Conservation (phyloP, 2,797 vertebrate species). For the Phrynocephalus guinanensis region DNA sequence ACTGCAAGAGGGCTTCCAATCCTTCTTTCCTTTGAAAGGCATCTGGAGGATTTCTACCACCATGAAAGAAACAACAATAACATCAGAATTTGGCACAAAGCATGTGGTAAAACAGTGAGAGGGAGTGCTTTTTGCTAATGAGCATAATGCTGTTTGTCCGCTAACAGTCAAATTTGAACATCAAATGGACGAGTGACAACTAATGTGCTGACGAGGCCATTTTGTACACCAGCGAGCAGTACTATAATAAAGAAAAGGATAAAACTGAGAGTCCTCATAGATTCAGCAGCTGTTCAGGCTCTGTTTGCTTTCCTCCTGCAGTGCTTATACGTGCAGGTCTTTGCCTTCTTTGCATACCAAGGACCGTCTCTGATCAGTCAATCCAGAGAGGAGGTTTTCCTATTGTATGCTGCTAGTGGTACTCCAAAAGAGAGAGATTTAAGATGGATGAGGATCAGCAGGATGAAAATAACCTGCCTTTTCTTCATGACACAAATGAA, state of each 20-base stretch:
- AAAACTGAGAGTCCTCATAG: slow-evolving; percentile 49
- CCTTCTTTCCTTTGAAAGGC: background rate
- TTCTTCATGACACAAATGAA: slow-evolving; percentile 30
- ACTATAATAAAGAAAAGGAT: background rate
- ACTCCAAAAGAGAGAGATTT: slow-evolving; percentile 48
- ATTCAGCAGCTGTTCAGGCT: slow-evolving; percentile 16
- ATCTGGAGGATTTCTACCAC: background rate
- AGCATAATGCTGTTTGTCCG: background rate
- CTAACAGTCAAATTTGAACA: background rate
- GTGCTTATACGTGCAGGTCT: slow-evolving; percentile 31
- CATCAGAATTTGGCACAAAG: background rate
- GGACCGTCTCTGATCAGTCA: slow-evolving; percentile 38
- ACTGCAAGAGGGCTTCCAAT: background rate
- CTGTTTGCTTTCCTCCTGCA: slow-evolving; percentile 51
- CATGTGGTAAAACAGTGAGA: background rate
- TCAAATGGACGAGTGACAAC: slow-evolving; percentile 38
- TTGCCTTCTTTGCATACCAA: slow-evolving; percentile 7
- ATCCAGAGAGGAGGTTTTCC: slow-evolving; percentile 44
- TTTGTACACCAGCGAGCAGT: slow-evolving; percentile 46
- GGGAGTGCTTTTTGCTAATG: background rate
- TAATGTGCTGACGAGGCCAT: slow-evolving; percentile 45
- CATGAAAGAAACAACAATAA: background rate
- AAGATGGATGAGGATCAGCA: slow-evolving; percentile 55
- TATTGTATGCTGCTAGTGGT: slow-evolving; percentile 20
- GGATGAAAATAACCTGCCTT: slow-evolving; percentile 15